Evolutionary conservation across 2,113 vertebrate species (phyloP).

Genomic region (Anser brachyrhynchus): DNA sequence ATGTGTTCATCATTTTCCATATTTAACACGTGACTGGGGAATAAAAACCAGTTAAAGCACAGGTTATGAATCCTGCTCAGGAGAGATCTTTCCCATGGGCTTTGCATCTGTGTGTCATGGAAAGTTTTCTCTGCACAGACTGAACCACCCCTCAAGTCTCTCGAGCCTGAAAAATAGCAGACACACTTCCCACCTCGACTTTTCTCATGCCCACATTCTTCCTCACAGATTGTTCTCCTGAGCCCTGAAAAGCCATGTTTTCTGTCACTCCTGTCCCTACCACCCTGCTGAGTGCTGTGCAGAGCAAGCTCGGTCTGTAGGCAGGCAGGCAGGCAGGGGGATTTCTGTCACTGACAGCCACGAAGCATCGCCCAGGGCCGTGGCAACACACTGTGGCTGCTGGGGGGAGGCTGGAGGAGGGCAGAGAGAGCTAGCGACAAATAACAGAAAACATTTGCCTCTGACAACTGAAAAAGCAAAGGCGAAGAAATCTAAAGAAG

Average conservation of each 20-base stretch:
- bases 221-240: constrained; percentile 18
- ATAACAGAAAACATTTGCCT: constrained; percentile 12
- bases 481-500: not conserved
- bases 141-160: constrained; percentile 17
- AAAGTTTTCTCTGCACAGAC: constrained; percentile 12
- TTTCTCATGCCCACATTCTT: not conserved
- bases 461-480: not conserved
- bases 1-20: not conserved
- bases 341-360: not conserved
- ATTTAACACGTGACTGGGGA: fast-evolving
- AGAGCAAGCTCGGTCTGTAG: not conserved
- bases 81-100: not conserved
- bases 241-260: not conserved
- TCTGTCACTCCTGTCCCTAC: not conserved
- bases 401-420: not conserved
- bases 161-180: constrained; percentile 5
- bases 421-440: not conserved
- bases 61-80: not conserved
- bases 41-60: not conserved
- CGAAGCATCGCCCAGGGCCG: fast-evolving
- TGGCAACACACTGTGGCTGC: not conserved
- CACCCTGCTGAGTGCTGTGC: not conserved
- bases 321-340: not conserved
- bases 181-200: not conserved
- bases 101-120: not conserved